Evolutionary conservation across 2,797 vertebrate genomes (phyloP), one percentile per base, ranked within the genome.

Genomic region (Garrulus glandarius): DNA sequence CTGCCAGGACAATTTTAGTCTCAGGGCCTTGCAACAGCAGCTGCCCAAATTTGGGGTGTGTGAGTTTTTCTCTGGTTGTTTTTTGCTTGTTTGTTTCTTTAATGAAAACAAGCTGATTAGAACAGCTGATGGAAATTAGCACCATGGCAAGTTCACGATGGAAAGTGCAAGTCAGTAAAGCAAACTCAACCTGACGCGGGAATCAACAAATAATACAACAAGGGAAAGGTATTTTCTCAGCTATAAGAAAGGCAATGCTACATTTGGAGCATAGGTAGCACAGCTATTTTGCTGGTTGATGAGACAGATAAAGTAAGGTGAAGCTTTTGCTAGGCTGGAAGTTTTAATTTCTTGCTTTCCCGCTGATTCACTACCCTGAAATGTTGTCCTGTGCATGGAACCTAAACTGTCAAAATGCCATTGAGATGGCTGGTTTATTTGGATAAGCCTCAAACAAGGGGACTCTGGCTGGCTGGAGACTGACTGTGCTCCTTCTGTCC

Each of bases 401-500:
- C 24, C 22, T 36, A 41, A 64, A 46, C 32, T 6, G 1, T 13
- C 32, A n/a, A 56, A 52, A 75, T 26, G 43, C 10, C 8, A 2
- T 13, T 46, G 56, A 53, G 60, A 81, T 6, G 5, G 0, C 17
- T 81, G 24, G 5, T 30, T 87, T 41, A 15, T 67, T 46, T 16
- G 23, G 27, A 39, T 24, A 55, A 74, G 27, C 14, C 53, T 39
- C 1, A 0, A 27, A 32, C 0, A 1, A 69, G 16, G 5, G 26
- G 29, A 77, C 15, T 60, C 27, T 63, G 50, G 12, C 23, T 72
- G 37, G 18, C 65, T 87, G 23, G 30, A 87, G 7, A 26, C 8
- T 55, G 23, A 46, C 15, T 0, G 0, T 29, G 32, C 10, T 71
- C 32, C 41, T 78, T 63, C 53, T 56, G 9, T 0, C 1, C 15